Base-by-base conservation (phyloP, 2,797 vertebrate genomes). In the Poeciliopsis turneri region DNA sequence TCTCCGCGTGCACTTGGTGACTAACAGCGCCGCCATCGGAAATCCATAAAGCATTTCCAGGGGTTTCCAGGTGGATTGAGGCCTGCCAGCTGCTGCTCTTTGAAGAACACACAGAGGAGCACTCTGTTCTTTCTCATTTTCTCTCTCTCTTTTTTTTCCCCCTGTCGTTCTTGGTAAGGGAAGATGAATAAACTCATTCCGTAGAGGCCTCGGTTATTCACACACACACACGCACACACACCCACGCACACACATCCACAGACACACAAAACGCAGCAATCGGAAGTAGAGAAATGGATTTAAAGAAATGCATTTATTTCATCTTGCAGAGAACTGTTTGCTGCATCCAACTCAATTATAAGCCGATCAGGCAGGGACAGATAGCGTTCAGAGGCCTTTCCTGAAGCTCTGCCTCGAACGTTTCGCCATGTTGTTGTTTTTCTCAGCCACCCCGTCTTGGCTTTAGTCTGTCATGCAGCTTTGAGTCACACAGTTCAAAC, bases 11-110 rank as follows among this genome's bases (percentile, higher is more conserved):
- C 72, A 33, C 59, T 71, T 73, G 39, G 70, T 73, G 71, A 33
- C 45, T 75, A 36, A 76, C 77, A 75, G 28, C 78, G 76, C 47
- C 59, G n/a, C 79, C 83, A 84, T 81, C 18, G 78, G 77, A 84
- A 83, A 85, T 81, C 77, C 84, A 77, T 80, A 71, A 88, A 88
- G 51, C 59, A n/a, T 80, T 82, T 78, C 78, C 78, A 84, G 80
- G 76, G 78, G 74, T 86, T 84, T 74, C 82, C 78, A 82, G 51
- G 79, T 71, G 66, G 59, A 55, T 13, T 2, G 3, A 6, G 46
- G 64, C 47, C 8, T 77, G 82, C 87, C 92, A 93, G 91, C 92
- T 94, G 92, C 92, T 94, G 92, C 84, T 90, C 76, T 86, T 81
- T 90, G 87, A 89, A 71, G 81, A 83, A 77, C 81, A 49, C 77